Evolutionary conservation across 2,113 vertebrate genomes (phyloP), one percentile per base, ranked within the genome.

Genomic region (Pachypanchax playfairii): DNA sequence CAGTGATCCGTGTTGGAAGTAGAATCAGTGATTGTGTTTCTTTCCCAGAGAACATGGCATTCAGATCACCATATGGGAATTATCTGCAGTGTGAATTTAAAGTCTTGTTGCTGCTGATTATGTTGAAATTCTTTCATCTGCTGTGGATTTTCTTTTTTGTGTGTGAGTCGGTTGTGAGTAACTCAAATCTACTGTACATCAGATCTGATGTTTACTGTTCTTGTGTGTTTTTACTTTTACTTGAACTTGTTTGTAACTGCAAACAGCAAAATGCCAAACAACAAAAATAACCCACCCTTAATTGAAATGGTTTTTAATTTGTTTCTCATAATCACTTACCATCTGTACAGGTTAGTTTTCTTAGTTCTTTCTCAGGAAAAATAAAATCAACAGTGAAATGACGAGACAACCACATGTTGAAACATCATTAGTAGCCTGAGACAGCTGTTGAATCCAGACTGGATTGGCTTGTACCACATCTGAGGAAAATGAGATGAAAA

Each of bases 231-330:
- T 47, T 20, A 28, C 44, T 11, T 26, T 55, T 43, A 39, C 5
- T 20, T n/a, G 26, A 20, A 33, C 21, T 48, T 47, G 33, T 41
- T 62, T 43, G 18, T 38, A 48, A 29, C 63, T 59, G 38, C 42
- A 61, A 35, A 57, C 57, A 53, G 56, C 21, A 20, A 63, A 79
- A 74, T 57, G 29, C 39, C 31, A 58, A 26, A 38, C 5, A 24
- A 55, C 14, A 25, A 42, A 68, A 77, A 54, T 39, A 57, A 53
- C 28, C 12, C 12, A 55, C 0, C 10, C 25, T 41, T 28, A 49
- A 43, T 44, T 24, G 21, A 17, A 29, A 13, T 17, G 13, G 24
- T 64, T 66, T 55, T 4, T 13, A 9, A 48, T 54, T 51, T 14
- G 28, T 6, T 69, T 52, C 11, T 33, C n/a, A 46, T 56, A 17